Conservation (phyloP, 2,888 invertebrate species). For the Lordiphosa andalusiaca region DNA sequence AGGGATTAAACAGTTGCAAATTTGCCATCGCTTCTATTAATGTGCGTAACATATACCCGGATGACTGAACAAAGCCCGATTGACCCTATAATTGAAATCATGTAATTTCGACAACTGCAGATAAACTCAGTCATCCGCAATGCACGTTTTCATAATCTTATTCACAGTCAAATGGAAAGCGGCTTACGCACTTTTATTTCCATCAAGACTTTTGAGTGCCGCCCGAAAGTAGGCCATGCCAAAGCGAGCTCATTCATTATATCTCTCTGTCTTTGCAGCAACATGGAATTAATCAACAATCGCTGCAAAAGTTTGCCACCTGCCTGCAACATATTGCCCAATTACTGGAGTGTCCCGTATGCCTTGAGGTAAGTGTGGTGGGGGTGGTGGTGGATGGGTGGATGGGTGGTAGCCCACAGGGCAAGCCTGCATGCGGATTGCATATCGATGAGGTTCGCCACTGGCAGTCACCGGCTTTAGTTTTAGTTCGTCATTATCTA, state of each 20-base stretch:
- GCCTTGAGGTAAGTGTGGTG: conserved; percentile 79
- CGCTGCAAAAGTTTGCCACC: conserved; percentile 80
- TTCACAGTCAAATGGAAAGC: conserved; percentile 28
- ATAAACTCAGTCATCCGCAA: neutral
- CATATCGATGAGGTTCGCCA: conserved; percentile 58
- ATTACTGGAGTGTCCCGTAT: conserved; percentile 81
- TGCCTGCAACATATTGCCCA: conserved; percentile 81
- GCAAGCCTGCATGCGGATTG: conserved; percentile 47
- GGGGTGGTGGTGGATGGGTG: neutral
- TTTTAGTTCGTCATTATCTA: conserved; percentile 68
- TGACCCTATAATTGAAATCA: conserved; percentile 6
- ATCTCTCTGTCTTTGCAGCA: conserved; percentile 50
- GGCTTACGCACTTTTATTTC: conserved; percentile 10
- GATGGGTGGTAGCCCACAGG: neutral
- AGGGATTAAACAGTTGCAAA: conserved; percentile 28
- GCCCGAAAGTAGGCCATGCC: conserved; percentile 1
- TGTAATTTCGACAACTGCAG: no score
- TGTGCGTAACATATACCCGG: conserved; percentile 8
- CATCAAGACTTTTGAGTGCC: neutral
- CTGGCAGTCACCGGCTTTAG: conserved; percentile 40
- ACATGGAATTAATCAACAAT: conserved; percentile 78
- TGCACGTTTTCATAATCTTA: conserved; percentile 30
- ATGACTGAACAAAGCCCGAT: neutral
- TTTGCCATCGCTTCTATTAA: conserved; percentile 14
- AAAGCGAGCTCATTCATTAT: neutral